Evolutionary conservation across 2,113 vertebrate genomes (phyloP).

Genomic region (Butorides virescens): DNA sequence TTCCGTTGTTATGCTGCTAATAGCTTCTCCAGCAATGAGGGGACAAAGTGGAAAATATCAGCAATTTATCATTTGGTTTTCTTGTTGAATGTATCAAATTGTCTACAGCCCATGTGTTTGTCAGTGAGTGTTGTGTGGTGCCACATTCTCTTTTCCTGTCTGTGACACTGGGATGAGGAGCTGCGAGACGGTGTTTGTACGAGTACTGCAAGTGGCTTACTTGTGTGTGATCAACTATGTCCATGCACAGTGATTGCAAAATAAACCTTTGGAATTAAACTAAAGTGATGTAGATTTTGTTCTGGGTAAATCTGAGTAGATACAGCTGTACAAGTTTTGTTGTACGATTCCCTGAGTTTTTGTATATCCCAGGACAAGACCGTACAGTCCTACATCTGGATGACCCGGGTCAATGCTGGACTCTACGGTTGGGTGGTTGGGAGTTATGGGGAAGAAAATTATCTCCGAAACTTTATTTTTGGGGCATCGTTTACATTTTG

Average conservation of each 20-base stretch:
- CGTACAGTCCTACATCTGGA: rapidly evolving
- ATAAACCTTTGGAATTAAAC: slow-evolving; percentile 22
- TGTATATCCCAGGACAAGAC: neutral
- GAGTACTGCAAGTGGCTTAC: neutral
- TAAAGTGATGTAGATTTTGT: neutral
- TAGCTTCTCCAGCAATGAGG: neutral
- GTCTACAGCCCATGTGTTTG: neutral
- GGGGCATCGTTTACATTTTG: neutral
- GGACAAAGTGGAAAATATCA: neutral
- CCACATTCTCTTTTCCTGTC: neutral
- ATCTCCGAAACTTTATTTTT: neutral
- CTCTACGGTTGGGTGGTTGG: neutral
- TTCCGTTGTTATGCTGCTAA: neutral
- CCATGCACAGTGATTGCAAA: neutral
- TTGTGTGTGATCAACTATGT: neutral
- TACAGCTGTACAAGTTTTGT: neutral
- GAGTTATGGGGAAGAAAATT: neutral
- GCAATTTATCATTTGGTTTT: neutral
- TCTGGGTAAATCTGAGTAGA: neutral
- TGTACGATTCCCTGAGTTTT: neutral
- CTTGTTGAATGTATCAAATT: neutral
- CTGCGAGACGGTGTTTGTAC: neutral
- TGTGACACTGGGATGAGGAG: neutral
- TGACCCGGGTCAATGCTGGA: neutral
- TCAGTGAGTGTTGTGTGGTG: neutral